phyloP scores from a whole-genome alignment of 2,797 vertebrate genomes.

The Acrossocheilus fasciatus region DNA sequence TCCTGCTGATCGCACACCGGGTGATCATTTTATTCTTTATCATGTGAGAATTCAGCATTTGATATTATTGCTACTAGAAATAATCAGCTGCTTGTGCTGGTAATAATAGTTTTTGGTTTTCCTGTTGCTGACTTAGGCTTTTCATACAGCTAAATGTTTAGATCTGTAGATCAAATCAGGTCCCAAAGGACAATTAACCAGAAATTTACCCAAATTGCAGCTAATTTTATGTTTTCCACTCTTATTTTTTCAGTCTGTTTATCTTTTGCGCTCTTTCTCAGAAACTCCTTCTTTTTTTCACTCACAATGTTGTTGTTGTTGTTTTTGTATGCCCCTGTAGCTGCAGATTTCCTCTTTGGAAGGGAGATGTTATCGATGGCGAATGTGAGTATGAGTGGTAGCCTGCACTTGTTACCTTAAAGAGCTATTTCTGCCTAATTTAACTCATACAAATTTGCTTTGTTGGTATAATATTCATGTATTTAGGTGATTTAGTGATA shows the following conservation, averaged over 20 bases:
- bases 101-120: constrained; percentile 40
- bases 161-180: constrained; percentile 78
- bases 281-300: constrained; percentile 80
- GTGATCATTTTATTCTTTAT: neutral
- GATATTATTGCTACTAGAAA: constrained; percentile 4
- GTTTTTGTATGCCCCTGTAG: constrained; percentile 64
- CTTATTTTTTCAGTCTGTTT: constrained; percentile 75
- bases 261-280: constrained; percentile 80
- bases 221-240: constrained; percentile 82
- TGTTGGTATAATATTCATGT: neutral
- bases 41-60: neutral
- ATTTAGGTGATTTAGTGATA: neutral
- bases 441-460: constrained; percentile 54
- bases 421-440: constrained; percentile 50
- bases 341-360: constrained; percentile 85
- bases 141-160: constrained; percentile 70
- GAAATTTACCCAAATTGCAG: constrained; percentile 77
- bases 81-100: constrained; percentile 34
- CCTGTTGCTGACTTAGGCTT: constrained; percentile 54
- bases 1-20: neutral
- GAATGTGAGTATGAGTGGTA: constrained; percentile 76
- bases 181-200: constrained; percentile 77
- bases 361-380: constrained; percentile 90
- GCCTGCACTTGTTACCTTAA: neutral
- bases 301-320: constrained; percentile 65